Conservation (phyloP, 2,888 invertebrate species). For the Imbricaverruca yamaguchii region DNA sequence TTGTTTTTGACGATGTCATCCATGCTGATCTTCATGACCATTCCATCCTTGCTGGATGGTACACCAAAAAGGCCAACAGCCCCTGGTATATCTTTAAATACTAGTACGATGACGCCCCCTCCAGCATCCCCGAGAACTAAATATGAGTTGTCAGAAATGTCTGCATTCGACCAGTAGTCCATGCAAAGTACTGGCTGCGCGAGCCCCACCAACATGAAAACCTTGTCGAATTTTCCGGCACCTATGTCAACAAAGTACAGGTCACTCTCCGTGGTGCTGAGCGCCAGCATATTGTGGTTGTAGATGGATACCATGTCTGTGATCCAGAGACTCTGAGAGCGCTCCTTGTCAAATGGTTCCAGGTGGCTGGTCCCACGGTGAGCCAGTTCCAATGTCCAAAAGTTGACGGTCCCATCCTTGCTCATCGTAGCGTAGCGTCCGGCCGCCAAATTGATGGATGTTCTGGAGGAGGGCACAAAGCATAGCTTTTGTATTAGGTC, state of each 20-base stretch:
- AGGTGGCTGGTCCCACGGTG: constrained; percentile 52
- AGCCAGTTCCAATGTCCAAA: constrained; percentile 67
- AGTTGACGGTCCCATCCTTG: constrained; percentile 66
- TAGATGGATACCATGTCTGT: constrained; percentile 65
- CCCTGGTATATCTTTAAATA: constrained; percentile 55
- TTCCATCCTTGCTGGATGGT: constrained; percentile 4
- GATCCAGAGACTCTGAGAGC: constrained; percentile 48
- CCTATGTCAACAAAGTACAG: constrained; percentile 71
- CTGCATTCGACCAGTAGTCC: constrained; percentile 56
- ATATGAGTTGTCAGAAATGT: constrained; percentile 47
- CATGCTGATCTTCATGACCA: background rate
- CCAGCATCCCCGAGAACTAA: constrained; percentile 65
- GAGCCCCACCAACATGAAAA: constrained; percentile 53
- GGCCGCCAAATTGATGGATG: constrained; percentile 47
- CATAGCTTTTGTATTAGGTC: constrained; percentile 48
- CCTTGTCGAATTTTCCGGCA: constrained; percentile 57
- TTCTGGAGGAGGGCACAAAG: background rate
- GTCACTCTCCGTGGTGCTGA: constrained; percentile 67
- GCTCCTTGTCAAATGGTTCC: constrained; percentile 1
- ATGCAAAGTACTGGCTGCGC: constrained; percentile 51
- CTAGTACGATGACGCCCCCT: constrained; percentile 53
- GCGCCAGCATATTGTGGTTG: constrained; percentile 67
- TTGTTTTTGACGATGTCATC: background rate
- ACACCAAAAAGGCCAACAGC: constrained; percentile 46
- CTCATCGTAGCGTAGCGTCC: constrained; percentile 68